Base-by-base conservation (phyloP, 2,888 invertebrate genomes). In the Leucophenga maculata region DNA sequence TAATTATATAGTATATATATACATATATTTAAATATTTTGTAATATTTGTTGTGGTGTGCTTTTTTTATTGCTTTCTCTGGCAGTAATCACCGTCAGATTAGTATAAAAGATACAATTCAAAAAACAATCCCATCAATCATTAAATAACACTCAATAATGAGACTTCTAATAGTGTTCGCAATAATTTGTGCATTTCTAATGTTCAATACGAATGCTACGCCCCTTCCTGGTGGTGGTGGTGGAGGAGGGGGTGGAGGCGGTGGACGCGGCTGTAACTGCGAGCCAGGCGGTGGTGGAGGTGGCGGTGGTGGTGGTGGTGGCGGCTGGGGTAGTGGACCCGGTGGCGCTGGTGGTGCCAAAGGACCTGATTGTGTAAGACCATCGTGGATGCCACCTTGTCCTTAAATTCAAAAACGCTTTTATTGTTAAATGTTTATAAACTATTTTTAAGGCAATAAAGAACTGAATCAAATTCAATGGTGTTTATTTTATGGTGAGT, bases 201-300 rank as follows among this genome's bases (percentile, higher is more conserved):
- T 11, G 6, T n/a, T 60, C 11, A 39, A 11, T 11, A 8, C 18
- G 9, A 11, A 26, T 13, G 65, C 52, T 26, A 16, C 26, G 11
- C 65, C 65, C 9, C 3, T 65, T 50, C 65, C 65, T 14, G 65
- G 65, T 1, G 65, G 65, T 22, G 62, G 62, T 26, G 77, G 77
- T 13, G 77, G 74, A 22, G 77, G 77, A 13, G 75, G 75, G 14
- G 75, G 73, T 8, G 77, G 77, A 13, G 72, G 75, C 39, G 77
- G 75, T 50, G 77, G 75, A 0, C 77, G 77, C 4, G 77, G 77
- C 39, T 77, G 77, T 44, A 77, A 75, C 67, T 77, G 77, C 70
- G 77, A 77, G n/a, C 75, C 70, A 9, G 77, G 77, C 2, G 75
- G 75, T 20, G 74, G 74, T 9, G 75, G 75, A 20, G 75, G 77